Base-by-base conservation (phyloP, 2,888 invertebrate genomes). In the Ochropleura plecta region DNA sequence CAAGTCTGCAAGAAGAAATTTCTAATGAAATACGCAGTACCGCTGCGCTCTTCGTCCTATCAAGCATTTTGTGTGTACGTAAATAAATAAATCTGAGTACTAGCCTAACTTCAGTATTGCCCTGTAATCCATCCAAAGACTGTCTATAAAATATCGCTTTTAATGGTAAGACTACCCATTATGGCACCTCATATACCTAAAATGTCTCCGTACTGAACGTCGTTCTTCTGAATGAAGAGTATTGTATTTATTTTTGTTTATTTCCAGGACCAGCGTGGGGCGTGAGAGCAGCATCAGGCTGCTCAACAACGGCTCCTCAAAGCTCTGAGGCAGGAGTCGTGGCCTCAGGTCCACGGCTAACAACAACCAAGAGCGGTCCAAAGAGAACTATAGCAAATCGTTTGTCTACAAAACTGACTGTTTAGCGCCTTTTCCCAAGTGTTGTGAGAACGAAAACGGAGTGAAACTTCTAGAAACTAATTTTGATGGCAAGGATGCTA, bases 221-320 rank as follows among this genome's bases (percentile, higher is more conserved):
- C 20, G 3, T n/a, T 14, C 59, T 0, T 1, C 16, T 9, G 14
- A 57, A 40, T 16, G 40, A 16, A 40, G 8, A 30, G 14, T 40
- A 12, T 30, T 57, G 9, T 40, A 18, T 42, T 6, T 60, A 30
- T 40, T 16, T 30, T 5, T 59, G 9, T 70, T 8, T 40, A 6
- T 68, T 74, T 40, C 16, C 91, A 96, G 96, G 57, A 94, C 95
- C 8, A 95, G 95, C 79, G 91, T 95, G 4, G 96, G 95, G 1
- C 93, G 95, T 0, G 96, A 96, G 70, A 96, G 95, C 91, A 96
- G 96, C 92, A 91, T 96, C 74, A 93, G 95, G 0, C 92, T 96
- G 1, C 85, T 96, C 3, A 95, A 95, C 91, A 96, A 96, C 85
- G 96, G 96, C 3, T 91, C 95, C 0, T 96, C 96, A 65, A 96